Evolutionary conservation across 2,888 invertebrate species (phyloP).

Genomic region (Sesia apiformis): DNA sequence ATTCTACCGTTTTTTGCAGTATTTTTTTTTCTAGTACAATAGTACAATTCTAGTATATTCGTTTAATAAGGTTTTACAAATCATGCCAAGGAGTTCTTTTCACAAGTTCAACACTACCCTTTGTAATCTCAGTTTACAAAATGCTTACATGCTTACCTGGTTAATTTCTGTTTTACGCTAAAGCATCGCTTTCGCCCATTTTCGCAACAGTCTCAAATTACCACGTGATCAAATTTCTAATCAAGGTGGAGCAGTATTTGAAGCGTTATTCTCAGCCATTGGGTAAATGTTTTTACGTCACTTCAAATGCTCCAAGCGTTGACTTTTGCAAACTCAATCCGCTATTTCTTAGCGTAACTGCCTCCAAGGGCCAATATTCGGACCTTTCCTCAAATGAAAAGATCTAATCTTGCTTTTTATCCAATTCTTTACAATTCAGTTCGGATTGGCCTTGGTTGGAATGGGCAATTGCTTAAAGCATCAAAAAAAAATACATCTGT

Average conservation of each 20-base stretch:
- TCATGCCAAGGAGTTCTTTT: no score
- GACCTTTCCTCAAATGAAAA: conserved; percentile 52
- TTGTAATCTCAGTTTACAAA: no score
- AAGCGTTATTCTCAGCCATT: neutral
- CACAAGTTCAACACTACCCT: no score
- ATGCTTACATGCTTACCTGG: no score
- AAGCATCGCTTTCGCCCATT: neutral
- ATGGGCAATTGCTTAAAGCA: conserved; percentile 22
- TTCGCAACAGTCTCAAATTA: neutral
- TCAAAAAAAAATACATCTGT: conserved; percentile 24
- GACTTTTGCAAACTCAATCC: conserved; percentile 38
- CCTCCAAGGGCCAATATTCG: conserved; percentile 44
- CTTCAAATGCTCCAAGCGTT: conserved; percentile 14
- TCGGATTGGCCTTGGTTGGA: conserved; percentile 34
- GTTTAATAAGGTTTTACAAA: no score
- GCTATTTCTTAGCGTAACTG: conserved; percentile 24
- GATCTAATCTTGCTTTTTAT: conserved; percentile 53
- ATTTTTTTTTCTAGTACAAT: no score
- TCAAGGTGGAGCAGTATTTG: neutral
- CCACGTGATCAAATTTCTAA: neutral
- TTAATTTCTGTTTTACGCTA: no score
- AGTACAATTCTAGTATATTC: no score
- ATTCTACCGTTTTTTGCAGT: no score
- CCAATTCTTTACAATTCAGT: conserved; percentile 37
- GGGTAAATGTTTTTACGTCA: neutral